These are phyloP conservation scores for Lacanobia wlatinum DNA, from an alignment of 2,888 invertebrate species.

Conservation along the genomic window DNA sequence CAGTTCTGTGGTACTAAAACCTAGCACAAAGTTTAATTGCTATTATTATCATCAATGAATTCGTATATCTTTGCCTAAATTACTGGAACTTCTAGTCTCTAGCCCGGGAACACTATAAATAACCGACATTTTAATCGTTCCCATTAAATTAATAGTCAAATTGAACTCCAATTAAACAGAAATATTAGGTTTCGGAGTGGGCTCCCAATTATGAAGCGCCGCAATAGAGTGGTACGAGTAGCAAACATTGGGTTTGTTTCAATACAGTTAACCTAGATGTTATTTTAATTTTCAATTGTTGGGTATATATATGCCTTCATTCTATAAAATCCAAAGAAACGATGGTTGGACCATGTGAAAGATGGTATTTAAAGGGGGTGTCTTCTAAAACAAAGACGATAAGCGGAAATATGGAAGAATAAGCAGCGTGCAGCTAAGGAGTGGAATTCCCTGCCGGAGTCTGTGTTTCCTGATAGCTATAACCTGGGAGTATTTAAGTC, in stretches of 20 bases:
- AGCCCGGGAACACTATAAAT: slow-evolving; percentile 38
- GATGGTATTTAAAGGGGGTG: not conserved
- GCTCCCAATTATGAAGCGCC: slow-evolving; percentile 45
- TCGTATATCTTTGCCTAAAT: slow-evolving; percentile 30
- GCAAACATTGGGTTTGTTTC: not conserved
- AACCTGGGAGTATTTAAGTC: no score
- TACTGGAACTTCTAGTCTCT: slow-evolving; percentile 12
- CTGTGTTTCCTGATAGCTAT: no score
- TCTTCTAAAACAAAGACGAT: no score
- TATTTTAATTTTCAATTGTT: not conserved
- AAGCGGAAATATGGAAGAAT: not conserved
- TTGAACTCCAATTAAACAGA: slow-evolving; percentile 57
- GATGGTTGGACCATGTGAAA: not conserved
- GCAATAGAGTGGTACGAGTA: slow-evolving; percentile 3
- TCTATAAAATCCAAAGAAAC: not conserved
- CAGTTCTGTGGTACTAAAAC: not conserved
- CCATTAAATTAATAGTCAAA: slow-evolving; percentile 45
- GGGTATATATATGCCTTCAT: not conserved
- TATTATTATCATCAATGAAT: slow-evolving; percentile 8
- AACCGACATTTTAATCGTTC: slow-evolving; percentile 41
- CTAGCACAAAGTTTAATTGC: not conserved
- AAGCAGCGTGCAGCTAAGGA: no score
- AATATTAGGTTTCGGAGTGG: slow-evolving; percentile 55
- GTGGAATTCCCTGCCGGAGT: no score
- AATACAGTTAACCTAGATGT: not conserved